Conservation (phyloP, 2,888 invertebrate species). For the Deilephila porcellus region DNA sequence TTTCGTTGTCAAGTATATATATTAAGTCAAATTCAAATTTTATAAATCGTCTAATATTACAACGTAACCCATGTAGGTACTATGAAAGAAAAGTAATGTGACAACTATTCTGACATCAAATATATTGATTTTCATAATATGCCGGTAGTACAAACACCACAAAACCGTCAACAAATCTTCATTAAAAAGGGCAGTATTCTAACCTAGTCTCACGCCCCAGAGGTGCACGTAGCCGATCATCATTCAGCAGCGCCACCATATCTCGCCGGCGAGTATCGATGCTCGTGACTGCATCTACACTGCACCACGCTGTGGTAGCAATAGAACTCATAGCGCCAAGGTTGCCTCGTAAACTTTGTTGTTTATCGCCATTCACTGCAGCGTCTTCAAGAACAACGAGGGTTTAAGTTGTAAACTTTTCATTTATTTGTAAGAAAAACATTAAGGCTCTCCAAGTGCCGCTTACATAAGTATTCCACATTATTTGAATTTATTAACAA, state of each 20-base stretch:
- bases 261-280: constrained; percentile 7
- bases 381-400: neutral
- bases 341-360: constrained; percentile 18
- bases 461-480: neutral
- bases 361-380: constrained; percentile 18
- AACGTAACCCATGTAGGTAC: too few species aligned
- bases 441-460: neutral
- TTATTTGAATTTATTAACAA: neutral
- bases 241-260: constrained; percentile 6
- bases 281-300: constrained; percentile 2
- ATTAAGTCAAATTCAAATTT: too few species aligned
- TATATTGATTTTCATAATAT: neutral
- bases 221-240: neutral
- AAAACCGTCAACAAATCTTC: neutral
- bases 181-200: neutral
- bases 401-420: neutral
- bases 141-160: neutral
- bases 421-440: neutral
- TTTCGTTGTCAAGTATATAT: too few species aligned
- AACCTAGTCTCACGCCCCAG: neutral
- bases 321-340: constrained; percentile 29
- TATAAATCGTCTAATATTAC: too few species aligned
- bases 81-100: too few species aligned
- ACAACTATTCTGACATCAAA: too few species aligned
- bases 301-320: neutral